phyloP scores from a whole-genome alignment of 2,888 invertebrate genomes.

The Campoletis raptor region DNA sequence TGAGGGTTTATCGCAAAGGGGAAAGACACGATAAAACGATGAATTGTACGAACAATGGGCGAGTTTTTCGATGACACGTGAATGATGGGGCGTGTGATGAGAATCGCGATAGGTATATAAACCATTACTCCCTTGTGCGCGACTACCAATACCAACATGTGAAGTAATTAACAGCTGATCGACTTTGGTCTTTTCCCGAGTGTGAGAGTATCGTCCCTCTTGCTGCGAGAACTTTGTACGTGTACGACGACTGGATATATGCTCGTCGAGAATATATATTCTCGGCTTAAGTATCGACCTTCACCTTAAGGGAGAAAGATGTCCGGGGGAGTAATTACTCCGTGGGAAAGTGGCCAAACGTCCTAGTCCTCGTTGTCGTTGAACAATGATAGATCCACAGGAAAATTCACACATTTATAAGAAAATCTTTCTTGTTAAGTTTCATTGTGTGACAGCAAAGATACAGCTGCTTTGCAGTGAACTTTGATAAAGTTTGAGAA shows the following conservation, averaged over 20 bases:
- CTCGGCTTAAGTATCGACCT: slow-evolving; percentile 65
- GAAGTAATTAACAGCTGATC: slow-evolving; percentile 67
- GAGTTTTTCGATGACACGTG: slow-evolving; percentile 52
- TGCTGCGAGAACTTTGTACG: slow-evolving; percentile 39
- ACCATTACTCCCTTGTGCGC: slow-evolving; percentile 50
- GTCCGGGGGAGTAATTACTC: slow-evolving; percentile 74
- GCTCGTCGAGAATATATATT: slow-evolving; percentile 49
- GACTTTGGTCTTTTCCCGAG: slow-evolving; percentile 50
- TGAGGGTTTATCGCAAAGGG: not conserved
- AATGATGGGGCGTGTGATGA: slow-evolving; percentile 65
- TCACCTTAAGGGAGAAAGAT: slow-evolving; percentile 70
- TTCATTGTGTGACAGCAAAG: slow-evolving; percentile 4
- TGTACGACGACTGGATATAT: slow-evolving; percentile 29
- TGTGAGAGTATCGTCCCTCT: slow-evolving; percentile 51
- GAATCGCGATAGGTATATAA: slow-evolving; percentile 50
- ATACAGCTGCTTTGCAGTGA: not conserved
- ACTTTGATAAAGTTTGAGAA: not conserved
- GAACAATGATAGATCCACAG: slow-evolving; percentile 22
- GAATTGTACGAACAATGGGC: not conserved
- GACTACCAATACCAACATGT: slow-evolving; percentile 55
- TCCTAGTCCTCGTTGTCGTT: slow-evolving; percentile 41
- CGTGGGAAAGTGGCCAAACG: slow-evolving; percentile 76
- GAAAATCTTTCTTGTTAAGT: slow-evolving; percentile 44
- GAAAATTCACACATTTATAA: slow-evolving; percentile 30
- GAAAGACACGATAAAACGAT: slow-evolving; percentile 3